Evolutionary conservation across 2,113 vertebrate species (phyloP).

Genomic region (Aspiorhynchus laticeps): DNA sequence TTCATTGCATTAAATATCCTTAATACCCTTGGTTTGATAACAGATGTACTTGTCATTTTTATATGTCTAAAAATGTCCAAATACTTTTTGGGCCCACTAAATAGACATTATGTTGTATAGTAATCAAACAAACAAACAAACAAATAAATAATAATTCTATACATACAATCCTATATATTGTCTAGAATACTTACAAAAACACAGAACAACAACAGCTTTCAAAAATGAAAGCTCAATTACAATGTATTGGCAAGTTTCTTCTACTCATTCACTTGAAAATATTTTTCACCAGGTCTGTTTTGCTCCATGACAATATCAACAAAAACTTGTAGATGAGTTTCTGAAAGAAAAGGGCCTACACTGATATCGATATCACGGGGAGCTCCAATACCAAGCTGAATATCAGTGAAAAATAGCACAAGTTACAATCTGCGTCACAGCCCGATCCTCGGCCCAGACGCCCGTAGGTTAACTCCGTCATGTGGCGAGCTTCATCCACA

Average conservation of each 20-base stretch:
- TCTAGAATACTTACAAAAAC: not conserved
- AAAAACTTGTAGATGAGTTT: not conserved
- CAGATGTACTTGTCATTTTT: not conserved
- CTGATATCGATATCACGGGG: not conserved
- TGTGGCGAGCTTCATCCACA: conserved; percentile 49
- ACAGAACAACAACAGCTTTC: not conserved
- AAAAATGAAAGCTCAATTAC: not conserved
- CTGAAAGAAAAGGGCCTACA: not conserved
- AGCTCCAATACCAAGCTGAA: not conserved
- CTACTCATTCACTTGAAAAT: not conserved
- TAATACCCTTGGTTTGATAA: too few species aligned
- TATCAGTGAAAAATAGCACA: conserved; percentile 12
- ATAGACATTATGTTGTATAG: not conserved
- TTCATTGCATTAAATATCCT: not conserved
- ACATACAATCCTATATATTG: not conserved
- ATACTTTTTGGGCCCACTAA: not conserved
- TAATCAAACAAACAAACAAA: not conserved
- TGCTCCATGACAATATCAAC: not conserved
- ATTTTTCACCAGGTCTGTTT: not conserved
- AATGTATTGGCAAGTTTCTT: not conserved
- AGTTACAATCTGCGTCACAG: conserved; percentile 49
- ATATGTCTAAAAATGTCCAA: not conserved
- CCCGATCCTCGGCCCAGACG: not conserved
- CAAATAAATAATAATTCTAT: not conserved
- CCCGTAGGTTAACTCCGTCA: conserved; percentile 34